Conservation (phyloP, 2,113 vertebrate genomes). For the Poecilia latipinna region DNA sequence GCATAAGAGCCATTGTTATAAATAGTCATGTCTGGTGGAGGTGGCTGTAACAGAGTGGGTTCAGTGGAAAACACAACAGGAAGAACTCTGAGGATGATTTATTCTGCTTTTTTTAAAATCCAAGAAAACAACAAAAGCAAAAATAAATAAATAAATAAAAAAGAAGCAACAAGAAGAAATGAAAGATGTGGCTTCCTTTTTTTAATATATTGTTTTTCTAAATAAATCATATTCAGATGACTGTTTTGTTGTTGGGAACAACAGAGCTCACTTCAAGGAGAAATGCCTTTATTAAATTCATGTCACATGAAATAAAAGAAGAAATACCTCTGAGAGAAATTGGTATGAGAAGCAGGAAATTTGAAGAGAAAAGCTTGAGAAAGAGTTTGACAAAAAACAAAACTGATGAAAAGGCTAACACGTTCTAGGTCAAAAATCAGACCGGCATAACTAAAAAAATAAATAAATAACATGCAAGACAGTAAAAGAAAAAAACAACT, state of each 20-base stretch:
- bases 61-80: conserved; percentile 25
- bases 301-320: conserved; percentile 26
- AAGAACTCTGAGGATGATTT: conserved; percentile 38
- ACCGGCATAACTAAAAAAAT: not conserved
- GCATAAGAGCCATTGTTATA: conserved; percentile 71
- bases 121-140: conserved; percentile 30
- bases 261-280: conserved; percentile 34
- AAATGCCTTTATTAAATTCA: conserved; percentile 28
- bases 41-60: conserved; percentile 50
- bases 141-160: conserved; percentile 13
- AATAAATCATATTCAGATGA: conserved; percentile 47
- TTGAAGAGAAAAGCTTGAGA: no score
- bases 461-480: not conserved
- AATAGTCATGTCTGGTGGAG: conserved; percentile 77
- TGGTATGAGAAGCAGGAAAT: not conserved
- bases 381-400: no score
- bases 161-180: conserved; percentile 12
- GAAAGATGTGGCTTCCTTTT: conserved; percentile 17
- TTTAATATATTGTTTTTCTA: conserved; percentile 49
- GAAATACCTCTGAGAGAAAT: not conserved
- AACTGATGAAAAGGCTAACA: no score
- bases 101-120: conserved; percentile 23
- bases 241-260: conserved; percentile 26
- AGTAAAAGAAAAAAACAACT: not conserved
- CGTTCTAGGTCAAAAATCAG: no score